Evolutionary conservation across 2,797 vertebrate species (phyloP).

Genomic region (Dromococcyx pavoninus): DNA sequence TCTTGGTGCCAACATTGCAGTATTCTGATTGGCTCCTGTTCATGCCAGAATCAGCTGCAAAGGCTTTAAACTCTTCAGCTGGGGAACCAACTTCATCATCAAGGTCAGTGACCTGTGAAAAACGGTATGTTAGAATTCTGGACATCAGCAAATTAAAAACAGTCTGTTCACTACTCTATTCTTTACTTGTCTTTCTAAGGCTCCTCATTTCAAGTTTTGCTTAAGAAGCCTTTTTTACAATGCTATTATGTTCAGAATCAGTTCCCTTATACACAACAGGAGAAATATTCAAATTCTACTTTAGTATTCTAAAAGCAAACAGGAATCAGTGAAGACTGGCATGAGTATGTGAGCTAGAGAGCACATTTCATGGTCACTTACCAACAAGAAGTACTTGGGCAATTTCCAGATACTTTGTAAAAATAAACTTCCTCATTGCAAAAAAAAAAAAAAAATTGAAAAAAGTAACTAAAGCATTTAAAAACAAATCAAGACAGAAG

Average conservation of each 20-base stretch:
- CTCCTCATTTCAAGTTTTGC: not conserved
- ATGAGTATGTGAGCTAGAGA: not conserved
- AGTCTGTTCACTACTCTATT: not conserved
- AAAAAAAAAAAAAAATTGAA: not conserved
- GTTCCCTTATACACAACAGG: not conserved
- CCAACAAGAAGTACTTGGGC: not conserved
- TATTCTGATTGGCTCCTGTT: constrained; percentile 99
- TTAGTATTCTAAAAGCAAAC: not conserved
- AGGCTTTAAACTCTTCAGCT: constrained; percentile 95
- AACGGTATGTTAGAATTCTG: not conserved
- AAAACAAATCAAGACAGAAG: constrained; percentile 7
- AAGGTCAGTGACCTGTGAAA: constrained; percentile 85
- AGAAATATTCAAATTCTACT: not conserved
- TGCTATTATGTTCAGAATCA: not conserved
- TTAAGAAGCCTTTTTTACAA: not conserved
- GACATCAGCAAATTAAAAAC: not conserved
- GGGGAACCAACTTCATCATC: constrained; percentile 96
- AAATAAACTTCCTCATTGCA: not conserved
- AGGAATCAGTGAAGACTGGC: not conserved
- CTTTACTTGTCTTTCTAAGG: not conserved
- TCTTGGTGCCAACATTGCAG: constrained; percentile 96
- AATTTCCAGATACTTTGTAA: not conserved
- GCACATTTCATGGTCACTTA: not conserved
- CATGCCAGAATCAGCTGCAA: constrained; percentile 92
- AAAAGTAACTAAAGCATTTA: not conserved